Percentiles rank a stretch among this genome's conserved stretches.
These are phyloP conservation scores for Tinea pellionella DNA, from an alignment of 2,888 invertebrate genomes.

Conservation along the genomic window DNA sequence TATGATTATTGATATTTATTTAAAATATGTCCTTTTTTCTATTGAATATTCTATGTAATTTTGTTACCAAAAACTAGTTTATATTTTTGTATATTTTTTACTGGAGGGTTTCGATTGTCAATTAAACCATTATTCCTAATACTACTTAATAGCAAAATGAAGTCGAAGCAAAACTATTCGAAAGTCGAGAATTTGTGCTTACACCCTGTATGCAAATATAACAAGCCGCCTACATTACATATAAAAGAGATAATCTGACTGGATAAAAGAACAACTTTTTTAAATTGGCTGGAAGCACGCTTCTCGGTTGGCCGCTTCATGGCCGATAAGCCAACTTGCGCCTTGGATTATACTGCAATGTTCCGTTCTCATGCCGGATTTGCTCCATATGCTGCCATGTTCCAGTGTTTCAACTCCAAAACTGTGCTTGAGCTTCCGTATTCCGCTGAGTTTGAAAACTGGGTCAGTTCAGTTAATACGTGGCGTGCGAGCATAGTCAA, in stretches of 20 bases:
- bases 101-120: too few relatives aligned
- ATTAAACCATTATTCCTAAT: too few relatives aligned
- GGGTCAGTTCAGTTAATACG: not conserved
- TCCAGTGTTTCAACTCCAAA: conserved; percentile 1
- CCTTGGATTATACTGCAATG: not conserved
- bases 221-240: not conserved
- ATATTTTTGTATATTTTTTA: too few relatives aligned
- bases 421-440: conserved; percentile 1
- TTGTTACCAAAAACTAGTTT: too few relatives aligned
- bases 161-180: too few relatives aligned
- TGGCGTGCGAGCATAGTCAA: not conserved
- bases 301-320: not conserved
- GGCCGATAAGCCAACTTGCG: conserved; percentile 5
- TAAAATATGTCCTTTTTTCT: too few relatives aligned
- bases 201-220: too few relatives aligned
- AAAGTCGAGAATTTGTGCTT: too few relatives aligned
- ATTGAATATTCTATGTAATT: too few relatives aligned
- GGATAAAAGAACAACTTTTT: not conserved
- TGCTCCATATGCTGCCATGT: conserved; percentile 6
- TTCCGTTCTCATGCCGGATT: not conserved
- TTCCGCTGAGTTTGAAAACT: conserved; percentile 6
- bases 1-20: not conserved
- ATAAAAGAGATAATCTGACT: not conserved
- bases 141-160: too few relatives aligned
- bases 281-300: conserved; percentile 1